phyloP scores from a whole-genome alignment of 2,888 invertebrate genomes.

The Acrocyrtus sp. region DNA sequence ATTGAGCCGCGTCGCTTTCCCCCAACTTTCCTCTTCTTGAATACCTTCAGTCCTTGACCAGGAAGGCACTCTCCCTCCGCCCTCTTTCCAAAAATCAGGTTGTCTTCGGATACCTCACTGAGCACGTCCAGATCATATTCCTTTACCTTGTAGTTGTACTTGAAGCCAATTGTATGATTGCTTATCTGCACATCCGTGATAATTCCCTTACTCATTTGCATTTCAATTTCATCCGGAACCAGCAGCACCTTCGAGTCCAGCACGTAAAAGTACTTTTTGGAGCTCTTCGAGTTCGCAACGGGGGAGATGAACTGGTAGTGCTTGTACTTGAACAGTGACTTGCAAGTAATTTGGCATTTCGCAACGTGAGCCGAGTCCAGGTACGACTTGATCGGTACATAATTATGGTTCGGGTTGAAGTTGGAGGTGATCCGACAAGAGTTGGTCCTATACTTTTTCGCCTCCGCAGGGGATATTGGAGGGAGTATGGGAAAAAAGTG shows the following conservation, averaged over 20 bases:
- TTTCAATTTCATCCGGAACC: slow-evolving; percentile 32
- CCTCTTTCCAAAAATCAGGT: slow-evolving; percentile 11
- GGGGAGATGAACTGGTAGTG: slow-evolving; percentile 39
- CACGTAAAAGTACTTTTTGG: slow-evolving; percentile 19
- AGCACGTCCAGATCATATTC: slow-evolving; percentile 45
- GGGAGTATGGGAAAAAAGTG: slow-evolving; percentile 80
- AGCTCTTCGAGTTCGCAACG: neutral
- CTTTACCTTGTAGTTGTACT: slow-evolving; percentile 45
- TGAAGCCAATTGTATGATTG: slow-evolving; percentile 44
- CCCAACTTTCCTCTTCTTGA: slow-evolving; percentile 20
- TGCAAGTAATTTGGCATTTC: slow-evolving; percentile 37
- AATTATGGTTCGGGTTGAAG: slow-evolving; percentile 45
- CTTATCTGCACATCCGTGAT: slow-evolving; percentile 45
- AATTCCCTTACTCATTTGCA: slow-evolving; percentile 34
- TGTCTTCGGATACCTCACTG: slow-evolving; percentile 22
- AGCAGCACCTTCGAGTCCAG: slow-evolving; percentile 27
- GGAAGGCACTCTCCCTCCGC: slow-evolving; percentile 3
- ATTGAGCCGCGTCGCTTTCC: slow-evolving; percentile 16
- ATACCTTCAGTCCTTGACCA: slow-evolving; percentile 8
- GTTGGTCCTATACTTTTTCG: slow-evolving; percentile 72
- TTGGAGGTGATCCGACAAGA: slow-evolving; percentile 48
- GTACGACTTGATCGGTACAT: slow-evolving; percentile 34
- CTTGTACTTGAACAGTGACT: slow-evolving; percentile 44
- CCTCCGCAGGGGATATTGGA: slow-evolving; percentile 85
- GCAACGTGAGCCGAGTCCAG: slow-evolving; percentile 28